phyloP scores from a whole-genome alignment of 2,797 vertebrate genomes.

The Alca torda region DNA sequence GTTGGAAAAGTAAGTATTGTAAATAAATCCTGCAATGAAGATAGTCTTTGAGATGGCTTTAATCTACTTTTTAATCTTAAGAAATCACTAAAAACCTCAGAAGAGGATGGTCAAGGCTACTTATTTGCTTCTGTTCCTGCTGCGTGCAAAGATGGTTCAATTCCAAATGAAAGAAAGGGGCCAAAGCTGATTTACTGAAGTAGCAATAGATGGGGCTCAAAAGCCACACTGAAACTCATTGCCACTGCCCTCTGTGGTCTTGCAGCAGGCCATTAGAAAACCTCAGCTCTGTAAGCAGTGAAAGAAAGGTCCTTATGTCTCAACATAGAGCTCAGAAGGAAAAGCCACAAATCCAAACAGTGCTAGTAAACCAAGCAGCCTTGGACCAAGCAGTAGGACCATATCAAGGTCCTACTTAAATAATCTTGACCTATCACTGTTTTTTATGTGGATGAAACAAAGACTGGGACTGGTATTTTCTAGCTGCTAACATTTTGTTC shows the following conservation, averaged over 20 bases:
- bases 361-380: background rate
- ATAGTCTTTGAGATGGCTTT: background rate
- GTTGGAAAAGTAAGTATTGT: accelerated
- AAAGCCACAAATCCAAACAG: background rate
- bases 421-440: background rate
- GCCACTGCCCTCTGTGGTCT: background rate
- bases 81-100: background rate
- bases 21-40: background rate
- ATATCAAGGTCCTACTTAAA: background rate
- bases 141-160: background rate
- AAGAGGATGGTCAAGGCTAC: background rate
- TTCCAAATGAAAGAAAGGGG: background rate
- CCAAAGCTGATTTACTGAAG: background rate
- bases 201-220: background rate
- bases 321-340: background rate
- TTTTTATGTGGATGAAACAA: background rate
- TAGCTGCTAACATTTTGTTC: background rate
- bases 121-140: background rate
- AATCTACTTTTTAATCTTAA: background rate
- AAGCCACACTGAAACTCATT: background rate
- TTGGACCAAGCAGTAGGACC: background rate
- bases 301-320: background rate
- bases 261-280: background rate
- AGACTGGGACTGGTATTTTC: background rate
- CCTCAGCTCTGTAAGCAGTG: background rate